Base-by-base conservation (phyloP, 2,797 vertebrate genomes). In the Pipistrellus kuhlii region DNA sequence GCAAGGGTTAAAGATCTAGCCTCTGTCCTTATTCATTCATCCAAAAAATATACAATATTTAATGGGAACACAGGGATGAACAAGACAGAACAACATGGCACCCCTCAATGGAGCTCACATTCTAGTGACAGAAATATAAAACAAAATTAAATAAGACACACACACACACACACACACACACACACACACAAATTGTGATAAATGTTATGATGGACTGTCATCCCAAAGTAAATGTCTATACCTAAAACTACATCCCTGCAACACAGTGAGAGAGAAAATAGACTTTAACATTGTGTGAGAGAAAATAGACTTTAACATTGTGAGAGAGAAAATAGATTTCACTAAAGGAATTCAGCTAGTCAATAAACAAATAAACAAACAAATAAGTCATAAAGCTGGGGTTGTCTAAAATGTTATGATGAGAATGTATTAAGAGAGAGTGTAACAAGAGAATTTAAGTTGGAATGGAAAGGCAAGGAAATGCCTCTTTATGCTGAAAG, bases 61-160 rank as follows among this genome's bases (percentile, higher is more conserved):
- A 93, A 78, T 88, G 48, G 57, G 53, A 27, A 85, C 66, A 64
- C 25, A 14, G 72, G 30, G 8, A 88, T 80, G 64, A 90, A 95
- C 14, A 90, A 93, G 21, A 77, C 64, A 57, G 68, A 95, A 89
- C 38, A 95, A 78, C 53, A 82, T 17, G 86, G 48, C 55, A 89
- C 69, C 7, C 25, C 8, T 5, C 13, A 41, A 7, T 25, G 11
- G 8, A 88, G 23, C 62, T 93, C 72, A 80, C 25, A 91, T 62
- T 90, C 23, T 88, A 88, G 73, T 78, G 85, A 35, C 48, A 77
- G 23, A 92, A 87, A 90, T 76, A 82, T 14, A 72, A 95, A 94
- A 62, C 10, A 78, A 71, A 88, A 91, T 35, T 27, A 46, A 80
- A 13, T 41, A 30, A 64, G 20, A 41, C 17, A 75, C 18, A 51